phyloP scores from a whole-genome alignment of 2,797 vertebrate species.

The Tarsius wallacei region DNA sequence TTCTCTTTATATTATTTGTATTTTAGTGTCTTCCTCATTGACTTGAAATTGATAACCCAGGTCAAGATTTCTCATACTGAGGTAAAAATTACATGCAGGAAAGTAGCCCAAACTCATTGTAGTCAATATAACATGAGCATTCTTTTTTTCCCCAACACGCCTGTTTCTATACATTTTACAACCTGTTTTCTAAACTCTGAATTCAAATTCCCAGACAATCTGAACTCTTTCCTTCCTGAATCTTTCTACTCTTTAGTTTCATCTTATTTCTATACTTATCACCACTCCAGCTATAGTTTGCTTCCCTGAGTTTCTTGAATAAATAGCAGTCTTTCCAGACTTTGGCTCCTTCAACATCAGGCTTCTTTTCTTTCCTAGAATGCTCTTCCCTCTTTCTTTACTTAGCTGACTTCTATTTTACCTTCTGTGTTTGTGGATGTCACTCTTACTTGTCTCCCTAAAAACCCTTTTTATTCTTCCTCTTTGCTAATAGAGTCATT shows the following conservation, averaged over 20 bases:
- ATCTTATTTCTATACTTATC: background rate
- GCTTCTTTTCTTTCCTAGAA: background rate
- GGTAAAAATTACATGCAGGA: background rate
- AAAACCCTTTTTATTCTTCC: background rate
- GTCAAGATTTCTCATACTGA: background rate
- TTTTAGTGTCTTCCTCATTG: background rate
- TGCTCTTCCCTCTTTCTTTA: background rate
- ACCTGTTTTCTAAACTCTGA: background rate
- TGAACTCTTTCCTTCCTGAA: background rate
- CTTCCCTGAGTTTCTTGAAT: background rate
- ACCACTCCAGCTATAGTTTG: background rate
- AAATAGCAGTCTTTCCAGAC: background rate
- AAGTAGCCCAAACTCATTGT: background rate
- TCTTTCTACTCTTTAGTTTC: background rate
- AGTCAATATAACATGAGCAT: background rate
- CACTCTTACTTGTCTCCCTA: background rate
- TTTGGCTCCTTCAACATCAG: background rate
- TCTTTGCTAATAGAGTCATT: background rate
- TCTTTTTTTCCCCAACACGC: background rate
- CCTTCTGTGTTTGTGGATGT: background rate
- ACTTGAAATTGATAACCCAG: background rate
- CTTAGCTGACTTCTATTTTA: background rate
- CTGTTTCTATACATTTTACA: background rate
- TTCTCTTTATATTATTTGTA: conserved; percentile 27
- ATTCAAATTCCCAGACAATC: background rate